Percentiles rank a stretch among this genome's conserved stretches.
phyloP scores from a whole-genome alignment of 2,888 invertebrate species.

The Folsomia candida region DNA sequence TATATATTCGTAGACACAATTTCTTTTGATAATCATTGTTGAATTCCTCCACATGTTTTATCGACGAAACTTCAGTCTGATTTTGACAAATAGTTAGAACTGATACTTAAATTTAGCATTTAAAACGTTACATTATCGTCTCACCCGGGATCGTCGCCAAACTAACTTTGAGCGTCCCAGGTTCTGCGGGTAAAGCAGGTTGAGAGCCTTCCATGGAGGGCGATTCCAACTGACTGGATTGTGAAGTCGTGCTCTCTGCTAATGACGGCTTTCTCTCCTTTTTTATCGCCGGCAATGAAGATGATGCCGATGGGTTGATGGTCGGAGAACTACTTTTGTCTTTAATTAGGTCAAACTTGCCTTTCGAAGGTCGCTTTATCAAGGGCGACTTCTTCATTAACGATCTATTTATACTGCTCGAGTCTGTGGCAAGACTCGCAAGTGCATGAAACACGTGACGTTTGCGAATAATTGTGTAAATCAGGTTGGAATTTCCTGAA shows the following conservation, averaged over 20 bases:
- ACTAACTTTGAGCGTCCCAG: constrained; percentile 54
- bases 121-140: too few relatives aligned
- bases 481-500: constrained; percentile 97
- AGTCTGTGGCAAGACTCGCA: constrained; percentile 95
- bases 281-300: not conserved
- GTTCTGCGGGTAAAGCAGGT: constrained; percentile 82
- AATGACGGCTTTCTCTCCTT: constrained; percentile 50
- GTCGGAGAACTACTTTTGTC: constrained; percentile 29
- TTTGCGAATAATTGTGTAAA: constrained; percentile 98
- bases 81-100: too few relatives aligned
- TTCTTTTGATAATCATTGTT: too few relatives aligned
- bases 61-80: too few relatives aligned
- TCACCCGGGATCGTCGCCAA: constrained; percentile 53
- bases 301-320: not conserved
- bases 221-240: constrained; percentile 40
- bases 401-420: constrained; percentile 79
- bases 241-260: constrained; percentile 41
- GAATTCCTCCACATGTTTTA: too few relatives aligned
- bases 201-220: constrained; percentile 73
- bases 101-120: too few relatives aligned
- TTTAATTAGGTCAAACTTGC: constrained; percentile 47
- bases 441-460: constrained; percentile 96
- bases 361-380: constrained; percentile 47
- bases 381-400: constrained; percentile 54
- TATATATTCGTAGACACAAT: too few relatives aligned